Evolutionary conservation across 2,797 vertebrate species (phyloP), one percentile per base, ranked within the genome.

Genomic region (Phrynocephalus forsythii): DNA sequence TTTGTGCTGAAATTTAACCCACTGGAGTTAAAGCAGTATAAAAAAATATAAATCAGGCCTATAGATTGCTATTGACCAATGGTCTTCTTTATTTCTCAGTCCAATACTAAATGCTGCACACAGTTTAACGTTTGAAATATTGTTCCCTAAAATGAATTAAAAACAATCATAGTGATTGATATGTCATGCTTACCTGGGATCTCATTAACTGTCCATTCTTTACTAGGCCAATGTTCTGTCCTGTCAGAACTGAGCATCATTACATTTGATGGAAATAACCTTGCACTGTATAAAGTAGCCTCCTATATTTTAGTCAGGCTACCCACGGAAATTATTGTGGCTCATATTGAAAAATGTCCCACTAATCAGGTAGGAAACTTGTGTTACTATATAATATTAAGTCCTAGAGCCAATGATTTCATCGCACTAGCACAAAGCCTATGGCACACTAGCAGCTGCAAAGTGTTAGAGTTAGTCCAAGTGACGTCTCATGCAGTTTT

Each of bases 241-340:
- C 97, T 99, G 94, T 99, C 99, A 88, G 99, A 99, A 94, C 95
- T 99, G 87, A 98, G 98, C 20, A 96, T 99, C 82, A 99, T 99
- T 90, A 99, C 99, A 0, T 99, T 99, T 86, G 99, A 99, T 93
- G 99, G 99, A 90, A 99, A 99, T 94, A 99, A 98, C 22, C 97
- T 98, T 84, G 99, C 98, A 20, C 95, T 99, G 73, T 99, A 98
- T 88, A 98, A 99, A 87, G 98, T 97, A 77, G 99, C 98, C 92
- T 99, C 99, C 83, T 99, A 99, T 88, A 97, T 99, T 92, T 95
- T 99, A 96, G 98, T 99, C 52, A 97, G 96, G 91, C 96, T 99
- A 93, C 98, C 98, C 33, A 97, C 95, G 93, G 99, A 99, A 96
- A 97, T 96, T 78, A 97, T 99, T 93, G 97, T 99, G 91, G 98